Evolutionary conservation across 2,888 invertebrate genomes (phyloP), one percentile per base, ranked within the genome.

Genomic region (Rhagophthalmus giganteus): DNA sequence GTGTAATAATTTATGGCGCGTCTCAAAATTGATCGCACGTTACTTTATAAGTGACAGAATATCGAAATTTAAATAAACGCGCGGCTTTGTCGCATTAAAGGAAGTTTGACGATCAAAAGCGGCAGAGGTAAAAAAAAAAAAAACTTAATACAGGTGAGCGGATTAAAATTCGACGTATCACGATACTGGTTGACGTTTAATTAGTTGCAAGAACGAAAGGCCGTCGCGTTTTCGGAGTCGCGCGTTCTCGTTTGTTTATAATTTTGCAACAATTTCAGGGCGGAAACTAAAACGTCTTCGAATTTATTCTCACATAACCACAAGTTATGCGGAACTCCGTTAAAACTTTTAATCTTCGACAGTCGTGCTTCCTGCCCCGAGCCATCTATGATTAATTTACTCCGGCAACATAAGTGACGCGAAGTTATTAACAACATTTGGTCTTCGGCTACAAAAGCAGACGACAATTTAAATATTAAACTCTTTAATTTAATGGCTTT

Each of bases 331-430:
- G 42, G 10, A 47, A 55, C 41, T 45, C 30, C 6, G 28, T 14
- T 26, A 40, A 39, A 51, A 54, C 26, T 54, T 54, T 42, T 48
- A 49, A 45, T 40, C 40, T 41, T 33, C 27, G 16, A 50, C 34
- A 41, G 31, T 47, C 35, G 35, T 37, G 32, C 28, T 26, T 41
- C 33, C 20, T 37, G 28, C 51, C 45, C 28, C 16, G 10, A 46
- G 46, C 41, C 24, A 51, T 51, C 41, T 37, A 51, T 55, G 50
- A 54, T 54, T 50, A 51, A 55, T 55, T 45, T 50, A 50, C 45
- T 45, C 35, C 28, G 35, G 40, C 46, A 39, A 40, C 39, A 35
- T 50, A 50, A 54, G 34, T 44, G 54, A 48, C 49, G 49, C 49
- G 16, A 35, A 54, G 54, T 49, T 54, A 49, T 54, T 53, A 53